Evolutionary conservation across 2,797 vertebrate species (phyloP), one percentile per base, ranked within the genome.

Genomic region (Amniataba percoides): DNA sequence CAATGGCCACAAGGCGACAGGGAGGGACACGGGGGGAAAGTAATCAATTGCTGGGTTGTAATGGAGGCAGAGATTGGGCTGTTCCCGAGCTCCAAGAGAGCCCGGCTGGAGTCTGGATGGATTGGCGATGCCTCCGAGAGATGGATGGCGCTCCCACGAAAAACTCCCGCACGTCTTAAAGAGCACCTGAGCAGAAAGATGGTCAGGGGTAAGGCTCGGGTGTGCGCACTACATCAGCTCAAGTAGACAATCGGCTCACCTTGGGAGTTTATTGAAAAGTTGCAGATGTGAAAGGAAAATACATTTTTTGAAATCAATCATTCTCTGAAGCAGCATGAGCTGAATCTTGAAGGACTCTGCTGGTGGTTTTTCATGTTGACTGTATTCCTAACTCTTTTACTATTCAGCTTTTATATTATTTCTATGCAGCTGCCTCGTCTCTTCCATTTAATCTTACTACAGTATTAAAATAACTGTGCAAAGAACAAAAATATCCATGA

Each of bases 1-100:
- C 84, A 89, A 91, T 77, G 62, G 81, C 71, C 70, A 79, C 65
- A 48, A 78, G 77, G 66, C 31, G 13, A 69, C 72, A 68, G 57
- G 66, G 77, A 86, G 67, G 69, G 69, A 83, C 16, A 48, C 4
- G 53, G 61, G 63, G 67, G 52, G 78, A 69, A 71, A 82, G 82
- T 90, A 92, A 94, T 94, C 88, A 93, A 82, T 92, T 86, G 82
- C 85, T 74, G 51, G 63, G 80, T 76, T 71, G 75, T 89, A 92
- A 91, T 81, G 56, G 83, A 89, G 82, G 87, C 74, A 85, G 80
- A 88, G 83, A 92, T 89, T 90, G 86, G 89, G 65, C 83, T 21
- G 45, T 87, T 56, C 64, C 61, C 21, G 27, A 79, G 83, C 77
- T 85, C 75, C 84, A 77, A 16, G 77, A 55, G 74, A 88, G 87